phyloP scores from a whole-genome alignment of 2,113 vertebrate genomes.

The Gopherus flavomarginatus region DNA sequence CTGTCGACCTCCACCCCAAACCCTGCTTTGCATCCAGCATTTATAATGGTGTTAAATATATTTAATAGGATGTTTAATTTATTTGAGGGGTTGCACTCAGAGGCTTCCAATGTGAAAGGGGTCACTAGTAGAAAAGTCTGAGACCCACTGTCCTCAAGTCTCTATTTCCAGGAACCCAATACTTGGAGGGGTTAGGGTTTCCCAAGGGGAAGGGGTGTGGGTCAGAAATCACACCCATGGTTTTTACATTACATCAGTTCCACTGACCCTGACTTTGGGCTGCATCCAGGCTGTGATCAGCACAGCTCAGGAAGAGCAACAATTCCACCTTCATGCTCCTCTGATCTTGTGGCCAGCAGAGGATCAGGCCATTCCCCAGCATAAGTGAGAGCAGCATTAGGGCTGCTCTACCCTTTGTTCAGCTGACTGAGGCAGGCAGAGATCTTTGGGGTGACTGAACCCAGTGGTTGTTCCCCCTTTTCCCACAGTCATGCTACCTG shows the following conservation, averaged over 20 bases:
- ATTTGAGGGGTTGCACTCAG: no score
- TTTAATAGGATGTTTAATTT: no score
- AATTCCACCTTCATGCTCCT: background rate
- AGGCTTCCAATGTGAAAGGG: no score
- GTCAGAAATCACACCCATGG: background rate
- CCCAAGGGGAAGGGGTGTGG: background rate
- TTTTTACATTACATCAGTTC: background rate
- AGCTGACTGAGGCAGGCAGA: background rate
- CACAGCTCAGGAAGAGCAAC: background rate
- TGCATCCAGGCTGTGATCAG: background rate
- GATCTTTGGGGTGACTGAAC: background rate
- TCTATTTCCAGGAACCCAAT: background rate
- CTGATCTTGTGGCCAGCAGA: background rate
- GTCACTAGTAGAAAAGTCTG: no score
- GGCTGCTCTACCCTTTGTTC: background rate
- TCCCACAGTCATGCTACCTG: background rate
- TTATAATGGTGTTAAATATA: no score
- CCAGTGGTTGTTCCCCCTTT: background rate
- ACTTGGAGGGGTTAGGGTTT: background rate
- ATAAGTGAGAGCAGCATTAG: background rate
- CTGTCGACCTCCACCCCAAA: no score
- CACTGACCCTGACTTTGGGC: background rate
- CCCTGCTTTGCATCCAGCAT: no score
- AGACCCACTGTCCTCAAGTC: background rate
- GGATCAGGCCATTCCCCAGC: background rate